Percentiles rank a stretch among this genome's conserved stretches.
Evolutionary conservation across 2,888 invertebrate genomes (phyloP).

Genomic region (Teleogryllus oceanicus): DNA sequence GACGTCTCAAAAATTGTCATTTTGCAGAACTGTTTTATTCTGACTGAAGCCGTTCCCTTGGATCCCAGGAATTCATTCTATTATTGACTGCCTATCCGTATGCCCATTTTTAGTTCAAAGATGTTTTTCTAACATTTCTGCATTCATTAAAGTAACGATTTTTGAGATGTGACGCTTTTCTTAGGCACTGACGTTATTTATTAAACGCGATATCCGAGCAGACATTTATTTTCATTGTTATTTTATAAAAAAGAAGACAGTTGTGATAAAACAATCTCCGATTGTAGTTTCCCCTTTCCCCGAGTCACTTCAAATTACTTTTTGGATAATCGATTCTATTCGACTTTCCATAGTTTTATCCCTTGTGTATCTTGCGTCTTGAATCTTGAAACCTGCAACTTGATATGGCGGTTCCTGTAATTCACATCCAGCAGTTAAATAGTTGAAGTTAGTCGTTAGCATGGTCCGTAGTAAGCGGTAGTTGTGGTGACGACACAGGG

Average conservation of each 20-base stretch:
- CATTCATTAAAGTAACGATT: too few species aligned
- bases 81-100: too few species aligned
- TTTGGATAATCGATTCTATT: neutral
- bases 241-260: neutral
- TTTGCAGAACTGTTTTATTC: too few species aligned
- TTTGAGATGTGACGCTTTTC: too few species aligned
- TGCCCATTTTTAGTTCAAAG: too few species aligned
- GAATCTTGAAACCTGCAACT: slow-evolving; percentile 11
- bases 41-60: too few species aligned
- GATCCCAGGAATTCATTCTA: too few species aligned
- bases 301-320: slow-evolving; percentile 7
- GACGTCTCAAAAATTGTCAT: too few species aligned
- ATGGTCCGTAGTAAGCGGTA: neutral
- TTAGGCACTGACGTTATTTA: too few species aligned
- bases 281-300: neutral
- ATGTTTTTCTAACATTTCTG: too few species aligned
- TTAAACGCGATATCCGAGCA: neutral
- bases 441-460: neutral
- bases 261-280: neutral
- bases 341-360: neutral
- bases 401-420: neutral
- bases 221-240: neutral
- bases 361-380: neutral
- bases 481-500: neutral
- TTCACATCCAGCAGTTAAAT: neutral